These are phyloP conservation scores for Misgurnus anguillicaudatus DNA, from an alignment of 2,113 vertebrate genomes.

Conservation along the genomic window DNA sequence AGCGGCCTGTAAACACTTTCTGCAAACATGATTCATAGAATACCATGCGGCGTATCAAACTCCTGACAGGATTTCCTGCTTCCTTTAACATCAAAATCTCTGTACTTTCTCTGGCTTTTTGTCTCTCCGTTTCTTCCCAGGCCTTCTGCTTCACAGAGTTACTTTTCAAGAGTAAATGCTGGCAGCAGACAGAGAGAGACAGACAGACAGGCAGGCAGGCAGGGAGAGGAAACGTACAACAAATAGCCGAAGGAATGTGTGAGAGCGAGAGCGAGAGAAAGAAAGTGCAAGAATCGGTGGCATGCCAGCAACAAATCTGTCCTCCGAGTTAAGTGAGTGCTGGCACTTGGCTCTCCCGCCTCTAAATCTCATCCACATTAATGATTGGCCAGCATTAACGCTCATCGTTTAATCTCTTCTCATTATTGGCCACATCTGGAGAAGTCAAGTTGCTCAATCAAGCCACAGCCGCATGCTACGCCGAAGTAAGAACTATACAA, in stretches of 20 bases:
- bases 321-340: conserved; percentile 44
- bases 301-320: conserved; percentile 47
- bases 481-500: conserved; percentile 59
- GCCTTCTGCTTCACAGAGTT: conserved; percentile 30
- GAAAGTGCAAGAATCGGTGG: conserved; percentile 29
- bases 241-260: conserved; percentile 58
- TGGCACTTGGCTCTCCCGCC: conserved; percentile 60
- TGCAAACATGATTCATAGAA: conserved; percentile 39
- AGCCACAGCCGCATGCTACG: conserved; percentile 49
- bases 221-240: conserved; percentile 66
- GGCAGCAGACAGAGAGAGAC: conserved; percentile 17
- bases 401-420: conserved; percentile 64
- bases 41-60: background rate
- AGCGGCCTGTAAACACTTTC: conserved; percentile 14
- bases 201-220: background rate
- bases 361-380: conserved; percentile 63
- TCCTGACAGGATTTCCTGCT: conserved; percentile 23
- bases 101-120: background rate
- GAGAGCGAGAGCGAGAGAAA: conserved; percentile 56
- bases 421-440: conserved; percentile 68
- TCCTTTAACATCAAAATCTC: background rate
- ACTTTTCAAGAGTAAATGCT: conserved; percentile 36
- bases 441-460: conserved; percentile 49
- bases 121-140: conserved; percentile 23
- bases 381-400: conserved; percentile 58